Evolutionary conservation across 2,113 vertebrate genomes (phyloP), one percentile per base, ranked within the genome.

Genomic region (Vidua chalybeata): DNA sequence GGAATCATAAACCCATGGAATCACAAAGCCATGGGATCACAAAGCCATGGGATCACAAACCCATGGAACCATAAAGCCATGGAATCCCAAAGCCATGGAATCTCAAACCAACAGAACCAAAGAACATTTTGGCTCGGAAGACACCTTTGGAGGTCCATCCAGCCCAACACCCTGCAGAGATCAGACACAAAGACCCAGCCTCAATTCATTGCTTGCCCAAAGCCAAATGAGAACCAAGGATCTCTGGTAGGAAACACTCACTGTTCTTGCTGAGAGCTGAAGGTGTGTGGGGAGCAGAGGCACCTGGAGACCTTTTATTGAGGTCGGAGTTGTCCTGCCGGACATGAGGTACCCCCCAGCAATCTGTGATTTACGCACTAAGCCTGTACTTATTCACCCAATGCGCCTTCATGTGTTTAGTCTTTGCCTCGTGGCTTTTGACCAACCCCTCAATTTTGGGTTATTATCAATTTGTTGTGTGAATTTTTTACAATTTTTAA

Each of bases 401-500:
- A 64, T 81, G 64, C 49, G 33, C 83, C 95, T 88, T 76, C 79
- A 21, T 75, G 66, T 64, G 27, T 22, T 96, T 41, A 72, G 72
- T 28, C 46, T 81, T 80, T 77, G 68, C 76, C 89, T 86, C 86
- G 31, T 86, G 58, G 80, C 24, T 88, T 92, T 37, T 59, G 90
- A 92, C 88, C 88, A 94, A 58, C 37, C 75, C 87, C 9, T 71
- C 88, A 88, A 93, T 97, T 94, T 95, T 33, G 75, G 35, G 41
- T 22, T 5, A 92, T 97, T 90, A 96, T 13, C 90, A 88, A 95
- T 96, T 90, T 69, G 72, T 19, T 33, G 63, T 6, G 59, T 59
- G 56, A 88, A 95, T 95, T 95, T 97, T 94, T 96, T 90, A 97
- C 95, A 90, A 66, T 96, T 93, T 97, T 97, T 97, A 96, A 97